Percentiles rank a stretch among this genome's conserved stretches.
These are phyloP conservation scores for Trachymyrmex cornetzi DNA, from an alignment of 1,140 invertebrate genomes.

Conservation along the genomic window DNA sequence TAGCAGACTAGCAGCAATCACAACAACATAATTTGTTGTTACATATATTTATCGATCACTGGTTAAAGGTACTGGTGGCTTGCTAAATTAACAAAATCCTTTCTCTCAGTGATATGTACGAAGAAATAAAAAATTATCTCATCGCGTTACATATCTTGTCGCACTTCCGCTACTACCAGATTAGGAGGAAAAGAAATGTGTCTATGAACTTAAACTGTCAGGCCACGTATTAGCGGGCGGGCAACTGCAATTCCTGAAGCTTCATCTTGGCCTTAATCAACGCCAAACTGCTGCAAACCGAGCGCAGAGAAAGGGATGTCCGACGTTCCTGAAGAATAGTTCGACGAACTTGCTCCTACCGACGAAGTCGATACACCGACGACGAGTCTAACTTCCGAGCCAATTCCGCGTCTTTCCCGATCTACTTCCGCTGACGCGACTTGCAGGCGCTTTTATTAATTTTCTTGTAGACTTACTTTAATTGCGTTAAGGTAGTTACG, in stretches of 20 bases:
- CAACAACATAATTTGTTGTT: too few species aligned
- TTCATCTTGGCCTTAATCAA: slow-evolving; percentile 44
- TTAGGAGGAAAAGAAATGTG: background rate
- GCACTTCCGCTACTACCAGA: background rate
- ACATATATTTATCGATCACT: too few species aligned
- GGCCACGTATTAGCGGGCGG: slow-evolving; percentile 19
- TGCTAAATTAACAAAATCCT: too few species aligned
- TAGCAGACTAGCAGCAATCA: too few species aligned
- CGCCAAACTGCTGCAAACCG: slow-evolving; percentile 24
- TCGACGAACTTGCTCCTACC: slow-evolving; percentile 23
- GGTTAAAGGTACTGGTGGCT: too few species aligned
- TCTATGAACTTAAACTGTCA: slow-evolving; percentile 33
- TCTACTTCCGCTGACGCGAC: slow-evolving; percentile 28
- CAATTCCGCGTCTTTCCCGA: slow-evolving; percentile 22
- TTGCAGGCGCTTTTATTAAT: slow-evolving; percentile 59
- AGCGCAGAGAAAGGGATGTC: slow-evolving; percentile 15
- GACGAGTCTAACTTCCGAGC: slow-evolving; percentile 34
- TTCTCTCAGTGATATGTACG: too few species aligned
- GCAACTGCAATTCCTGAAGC: slow-evolving; percentile 13
- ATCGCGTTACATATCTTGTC: background rate
- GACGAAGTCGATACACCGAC: slow-evolving; percentile 43
- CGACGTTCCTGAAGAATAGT: slow-evolving; percentile 53
- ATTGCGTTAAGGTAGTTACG: slow-evolving; percentile 54
- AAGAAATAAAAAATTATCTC: background rate
- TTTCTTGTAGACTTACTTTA: slow-evolving; percentile 60